These are phyloP conservation scores for Brachionus plicatilis DNA, from an alignment of 1,140 invertebrate genomes.

Conservation along the genomic window DNA sequence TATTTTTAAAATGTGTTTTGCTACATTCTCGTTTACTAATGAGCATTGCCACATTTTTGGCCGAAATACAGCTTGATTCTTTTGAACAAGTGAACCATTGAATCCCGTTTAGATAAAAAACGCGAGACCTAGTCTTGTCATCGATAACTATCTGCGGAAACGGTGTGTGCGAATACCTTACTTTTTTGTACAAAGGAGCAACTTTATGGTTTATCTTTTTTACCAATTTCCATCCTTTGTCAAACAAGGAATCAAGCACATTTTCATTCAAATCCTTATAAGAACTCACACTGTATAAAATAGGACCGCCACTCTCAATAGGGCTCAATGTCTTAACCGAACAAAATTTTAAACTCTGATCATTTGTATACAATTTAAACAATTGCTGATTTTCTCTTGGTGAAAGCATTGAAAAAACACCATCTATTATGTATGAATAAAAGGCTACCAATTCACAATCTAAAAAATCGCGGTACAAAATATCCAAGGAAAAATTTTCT, in stretches of 20 bases:
- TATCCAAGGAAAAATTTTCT: constrained; percentile 21
- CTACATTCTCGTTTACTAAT: constrained; percentile 14
- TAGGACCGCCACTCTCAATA: neutral
- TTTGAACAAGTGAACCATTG: constrained; percentile 10
- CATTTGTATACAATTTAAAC: neutral
- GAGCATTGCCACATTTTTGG: constrained; percentile 14
- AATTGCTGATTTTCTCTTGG: neutral
- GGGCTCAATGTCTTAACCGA: neutral
- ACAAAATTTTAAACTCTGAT: neutral
- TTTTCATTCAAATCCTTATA: neutral
- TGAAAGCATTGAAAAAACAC: neutral
- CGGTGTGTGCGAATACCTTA: constrained; percentile 15
- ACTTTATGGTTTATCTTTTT: neutral
- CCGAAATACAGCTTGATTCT: constrained; percentile 25
- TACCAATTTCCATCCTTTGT: constrained; percentile 4
- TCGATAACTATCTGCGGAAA: constrained; percentile 30
- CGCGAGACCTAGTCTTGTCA: neutral
- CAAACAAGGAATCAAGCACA: neutral
- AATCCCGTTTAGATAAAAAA: constrained; percentile 35
- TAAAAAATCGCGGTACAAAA: constrained; percentile 35
- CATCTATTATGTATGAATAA: neutral
- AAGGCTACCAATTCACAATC: neutral
- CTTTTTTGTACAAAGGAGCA: constrained; percentile 21
- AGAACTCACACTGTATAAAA: neutral
- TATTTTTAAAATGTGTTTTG: neutral